Evolutionary conservation across 1,140 invertebrate genomes (phyloP), one percentile per base, ranked within the genome.

Genomic region (Drosophila pruinosa): DNA sequence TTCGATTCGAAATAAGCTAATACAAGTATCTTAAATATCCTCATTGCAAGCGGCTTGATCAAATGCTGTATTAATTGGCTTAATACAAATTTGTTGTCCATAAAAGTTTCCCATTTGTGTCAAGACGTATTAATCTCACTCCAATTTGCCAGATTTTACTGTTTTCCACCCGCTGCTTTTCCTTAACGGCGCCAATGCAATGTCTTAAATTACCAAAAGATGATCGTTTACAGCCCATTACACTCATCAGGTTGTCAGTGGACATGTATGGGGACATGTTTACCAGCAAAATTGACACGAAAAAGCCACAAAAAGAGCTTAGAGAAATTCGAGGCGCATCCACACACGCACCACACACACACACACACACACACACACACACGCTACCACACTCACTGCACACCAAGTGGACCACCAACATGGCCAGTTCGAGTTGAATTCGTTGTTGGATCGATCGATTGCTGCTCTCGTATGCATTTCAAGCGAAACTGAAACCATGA

Each of bases 221-320:
- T 57, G 54, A 59, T 58, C 63, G 54, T 41, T 72, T 59, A 72
- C 63, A 59, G 69, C 28, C 69, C 69, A 72, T 72, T 72, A 72
- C 34, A 72, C 10, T 45, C 31, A 22, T 17, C 54, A 72, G 67
- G 36, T 72, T 68, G 69, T 72, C 63, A 48, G 22, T 70, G 53
- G 67, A 80, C 73, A 72, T 81, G 77, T 78, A 75, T 67, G 63
- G 56, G 45, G 48, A 63, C 79, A 72, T 80, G 81, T 83, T 83
- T 76, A 79, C 79, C 72, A 75, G 57, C 62, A 71, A 83, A n/a
- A 73, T 75, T 72, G 75, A 83, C 79, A 83, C 80, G 79, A 78
- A 83, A 85, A 72, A 63, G 58, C 72, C 77, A 75, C 58, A 82
- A 72, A 81, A 67, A 28, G 52, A 56, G 63, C 52, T 50, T 65